These are phyloP conservation scores for Potorous gilbertii DNA, from an alignment of 2,797 vertebrate genomes.

Conservation along the genomic window DNA sequence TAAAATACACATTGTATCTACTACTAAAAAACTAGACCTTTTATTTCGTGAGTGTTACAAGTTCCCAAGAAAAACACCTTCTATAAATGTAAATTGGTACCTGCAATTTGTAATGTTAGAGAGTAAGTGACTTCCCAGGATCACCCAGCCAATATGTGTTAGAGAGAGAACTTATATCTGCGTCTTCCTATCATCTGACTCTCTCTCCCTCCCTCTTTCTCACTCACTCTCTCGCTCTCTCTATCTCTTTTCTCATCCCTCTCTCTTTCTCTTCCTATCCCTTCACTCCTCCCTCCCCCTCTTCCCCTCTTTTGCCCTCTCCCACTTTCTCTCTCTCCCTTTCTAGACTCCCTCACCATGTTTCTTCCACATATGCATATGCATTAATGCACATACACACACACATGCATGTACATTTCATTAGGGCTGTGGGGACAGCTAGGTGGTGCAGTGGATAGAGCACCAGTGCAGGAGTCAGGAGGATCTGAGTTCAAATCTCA, in stretches of 20 bases:
- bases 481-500: too few relatives aligned
- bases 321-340: neutral
- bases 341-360: neutral
- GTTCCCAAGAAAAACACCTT: neutral
- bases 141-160: neutral
- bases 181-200: neutral
- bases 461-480: too few relatives aligned
- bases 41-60: neutral
- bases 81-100: too few relatives aligned
- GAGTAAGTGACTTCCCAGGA: neutral
- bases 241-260: neutral
- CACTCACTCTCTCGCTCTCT: rapidly evolving
- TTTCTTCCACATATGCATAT: neutral
- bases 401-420: neutral
- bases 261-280: neutral
- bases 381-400: neutral
- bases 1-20: neutral
- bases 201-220: too few relatives aligned
- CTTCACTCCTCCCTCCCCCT: neutral
- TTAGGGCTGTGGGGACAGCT: too few relatives aligned
- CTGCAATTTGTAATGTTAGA: neutral
- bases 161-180: neutral
- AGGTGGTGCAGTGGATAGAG: too few relatives aligned
- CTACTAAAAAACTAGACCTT: too few relatives aligned
- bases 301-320: neutral